Percentiles rank a stretch among this genome's conserved stretches.
phyloP scores from a whole-genome alignment of 2,888 invertebrate genomes.

The Agonopterix heracliana region DNA sequence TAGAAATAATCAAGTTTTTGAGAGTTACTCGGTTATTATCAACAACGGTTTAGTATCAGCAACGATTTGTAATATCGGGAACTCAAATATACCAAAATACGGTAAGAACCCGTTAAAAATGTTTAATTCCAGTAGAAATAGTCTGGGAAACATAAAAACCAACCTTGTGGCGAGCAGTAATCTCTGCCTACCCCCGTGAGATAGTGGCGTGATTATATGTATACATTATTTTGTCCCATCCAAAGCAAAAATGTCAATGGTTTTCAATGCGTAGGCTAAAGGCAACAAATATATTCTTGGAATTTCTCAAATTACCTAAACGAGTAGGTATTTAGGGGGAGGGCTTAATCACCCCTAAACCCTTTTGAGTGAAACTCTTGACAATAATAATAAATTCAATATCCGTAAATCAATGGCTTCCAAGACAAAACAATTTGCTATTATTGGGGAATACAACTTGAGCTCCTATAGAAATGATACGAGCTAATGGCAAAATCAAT shows the following conservation, averaged over 20 bases:
- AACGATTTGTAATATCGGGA: no score
- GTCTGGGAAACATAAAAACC: no score
- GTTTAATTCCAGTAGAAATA: no score
- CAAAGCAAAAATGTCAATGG: not conserved
- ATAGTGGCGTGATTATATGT: no score
- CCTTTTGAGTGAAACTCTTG: conserved; percentile 39
- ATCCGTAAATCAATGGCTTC: conserved; percentile 47
- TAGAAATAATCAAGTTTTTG: no score
- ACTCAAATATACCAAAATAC: no score
- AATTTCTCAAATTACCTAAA: conserved; percentile 39
- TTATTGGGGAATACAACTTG: conserved; percentile 9
- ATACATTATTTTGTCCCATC: no score
- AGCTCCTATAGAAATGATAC: conserved; percentile 12
- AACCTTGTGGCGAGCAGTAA: no score
- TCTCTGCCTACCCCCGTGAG: no score
- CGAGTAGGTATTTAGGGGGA: conserved; percentile 30
- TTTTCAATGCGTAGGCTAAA: not conserved
- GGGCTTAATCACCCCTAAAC: conserved; percentile 52
- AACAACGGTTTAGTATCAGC: no score
- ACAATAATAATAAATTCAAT: conserved; percentile 57
- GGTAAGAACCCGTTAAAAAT: no score
- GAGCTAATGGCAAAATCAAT: conserved; percentile 23
- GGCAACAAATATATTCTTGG: conserved; percentile 26
- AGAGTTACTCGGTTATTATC: no score
- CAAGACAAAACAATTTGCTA: conserved; percentile 22